Conservation (phyloP, 2,113 vertebrate species). For the Podiceps cristatus region DNA sequence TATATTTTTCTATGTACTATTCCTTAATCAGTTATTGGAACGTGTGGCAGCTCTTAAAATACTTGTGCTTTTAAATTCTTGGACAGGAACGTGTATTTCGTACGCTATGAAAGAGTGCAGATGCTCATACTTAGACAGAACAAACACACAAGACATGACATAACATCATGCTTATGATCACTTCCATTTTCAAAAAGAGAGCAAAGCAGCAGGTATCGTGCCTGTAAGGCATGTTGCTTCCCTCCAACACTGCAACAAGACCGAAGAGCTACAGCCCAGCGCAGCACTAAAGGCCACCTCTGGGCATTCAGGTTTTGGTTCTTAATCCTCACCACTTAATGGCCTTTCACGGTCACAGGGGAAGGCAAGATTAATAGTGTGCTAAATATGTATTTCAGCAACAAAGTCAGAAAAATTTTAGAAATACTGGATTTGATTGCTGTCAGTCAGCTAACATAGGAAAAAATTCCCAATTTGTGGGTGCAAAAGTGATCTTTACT, state of each 20-base stretch:
- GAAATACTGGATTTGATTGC: neutral
- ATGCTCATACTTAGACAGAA: neutral
- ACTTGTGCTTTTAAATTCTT: neutral
- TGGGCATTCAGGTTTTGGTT: neutral
- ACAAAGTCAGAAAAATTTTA: neutral
- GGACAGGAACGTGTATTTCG: neutral
- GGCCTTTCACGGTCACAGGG: accelerated
- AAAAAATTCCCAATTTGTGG: neutral
- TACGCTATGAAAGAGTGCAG: neutral
- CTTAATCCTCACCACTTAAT: neutral
- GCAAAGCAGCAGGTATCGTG: neutral
- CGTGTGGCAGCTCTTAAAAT: neutral
- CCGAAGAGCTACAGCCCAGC: neutral
- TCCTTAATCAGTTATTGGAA: neutral
- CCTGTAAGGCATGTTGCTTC: neutral
- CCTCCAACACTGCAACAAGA: neutral
- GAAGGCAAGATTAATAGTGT: neutral
- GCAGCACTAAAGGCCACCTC: neutral
- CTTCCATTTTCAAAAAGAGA: neutral
- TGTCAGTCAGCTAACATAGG: neutral
- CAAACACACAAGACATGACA: neutral
- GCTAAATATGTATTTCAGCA: neutral
- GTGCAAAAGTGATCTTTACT: neutral
- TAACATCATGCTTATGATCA: accelerated
- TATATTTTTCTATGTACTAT: neutral